Evolutionary conservation across 1,140 invertebrate species (phyloP), one percentile per base, ranked within the genome.

Genomic region (Druon quercuslanigerum): DNA sequence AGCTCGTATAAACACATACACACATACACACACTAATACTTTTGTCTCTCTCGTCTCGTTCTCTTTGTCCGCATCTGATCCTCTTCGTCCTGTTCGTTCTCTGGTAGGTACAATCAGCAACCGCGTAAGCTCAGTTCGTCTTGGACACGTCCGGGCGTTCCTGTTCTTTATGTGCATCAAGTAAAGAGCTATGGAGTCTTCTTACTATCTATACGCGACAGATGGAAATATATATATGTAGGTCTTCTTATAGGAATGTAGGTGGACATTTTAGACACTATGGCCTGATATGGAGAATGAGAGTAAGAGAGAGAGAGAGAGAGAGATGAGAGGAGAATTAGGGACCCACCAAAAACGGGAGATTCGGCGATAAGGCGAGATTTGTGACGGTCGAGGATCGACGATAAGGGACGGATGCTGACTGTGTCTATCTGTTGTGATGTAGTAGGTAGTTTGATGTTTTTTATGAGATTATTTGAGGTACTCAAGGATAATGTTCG

Each of bases 351-450:
- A 86, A 89, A 89, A 89, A 90, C 84, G 78, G 84, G 81, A 87
- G 89, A 90, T 90, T 80, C 78, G 77, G 78, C 85, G 89, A 90
- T 90, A 90, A 85, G 78, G 52, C 77, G 82, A 88, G 89, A 90
- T 90, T 90, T 90, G 89, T 90, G 86, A 86, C 82, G 85, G 86
- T 86, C 83, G 83, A 84, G 89, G 85, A 76, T 82, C 85, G 83
- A 82, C 82, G 89, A 90, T 89, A 90, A 90, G 88, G 86, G 80
- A 72, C 70, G 66, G 70, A 72, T 72, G 50, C 13, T 71, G 77
- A 76, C 71, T 81, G 78, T 79, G 78, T 83, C 82, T 77, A 80
- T 75, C 77, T 54, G n/a, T 54, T 54, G 52, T 54, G 52, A 54
- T 54, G n/a, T 54, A 19, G 52, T 17, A 54, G n/a, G 52, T 54